Evolutionary conservation across 2,797 vertebrate species (phyloP).

Genomic region (Uromys caudimaculatus): DNA sequence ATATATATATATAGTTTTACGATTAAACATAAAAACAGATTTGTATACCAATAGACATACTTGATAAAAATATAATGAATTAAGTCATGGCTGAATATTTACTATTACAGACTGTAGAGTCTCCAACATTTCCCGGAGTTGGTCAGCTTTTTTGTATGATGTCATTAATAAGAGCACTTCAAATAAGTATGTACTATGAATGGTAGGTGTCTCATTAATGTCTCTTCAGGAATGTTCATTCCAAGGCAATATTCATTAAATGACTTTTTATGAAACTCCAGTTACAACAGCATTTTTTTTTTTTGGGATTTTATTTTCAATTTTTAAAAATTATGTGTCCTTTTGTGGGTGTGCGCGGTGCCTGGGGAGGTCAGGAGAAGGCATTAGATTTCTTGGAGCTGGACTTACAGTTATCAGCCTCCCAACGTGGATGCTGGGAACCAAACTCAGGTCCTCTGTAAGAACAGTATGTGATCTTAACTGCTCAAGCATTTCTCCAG

Average conservation of each 20-base stretch:
- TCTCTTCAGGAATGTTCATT: not conserved
- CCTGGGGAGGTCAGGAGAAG: not conserved
- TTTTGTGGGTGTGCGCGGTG: not conserved
- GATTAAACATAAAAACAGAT: not conserved
- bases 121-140: not conserved
- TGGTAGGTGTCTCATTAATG: not conserved
- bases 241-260: not conserved
- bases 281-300: not conserved
- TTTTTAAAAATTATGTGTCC: not conserved
- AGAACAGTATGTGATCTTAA: not conserved
- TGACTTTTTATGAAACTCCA: not conserved
- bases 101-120: not conserved
- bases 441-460: not conserved
- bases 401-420: not conserved
- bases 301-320: too few species aligned
- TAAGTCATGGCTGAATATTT: not conserved
- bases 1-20: not conserved
- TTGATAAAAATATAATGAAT: not conserved
- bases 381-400: not conserved
- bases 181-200: not conserved
- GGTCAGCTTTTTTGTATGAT: not conserved
- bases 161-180: not conserved
- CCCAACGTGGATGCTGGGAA: not conserved
- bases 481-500: not conserved
- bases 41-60: not conserved